Base-by-base conservation (phyloP, 2,888 invertebrate species). In the Cepaea hortensis region DNA sequence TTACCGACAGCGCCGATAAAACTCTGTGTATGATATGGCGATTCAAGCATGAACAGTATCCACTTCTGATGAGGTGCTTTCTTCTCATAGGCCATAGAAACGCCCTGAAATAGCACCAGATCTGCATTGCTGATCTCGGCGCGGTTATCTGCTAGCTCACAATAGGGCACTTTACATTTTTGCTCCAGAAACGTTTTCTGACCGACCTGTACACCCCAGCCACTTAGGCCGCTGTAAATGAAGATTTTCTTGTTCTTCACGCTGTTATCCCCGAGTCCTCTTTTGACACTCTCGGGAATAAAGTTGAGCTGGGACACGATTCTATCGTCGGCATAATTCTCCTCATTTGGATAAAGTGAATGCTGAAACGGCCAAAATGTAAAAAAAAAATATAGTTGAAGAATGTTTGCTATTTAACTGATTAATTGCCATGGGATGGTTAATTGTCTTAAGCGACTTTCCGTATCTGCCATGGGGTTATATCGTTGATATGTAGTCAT, bases 1-100 rank as follows among this genome's bases (percentile, higher is more conserved):
- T 77, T 20, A 84, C 84, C 77, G 3, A 50, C 61, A 48, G 13
- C 18, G 20, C 15, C 18, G 85, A 97, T 95, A 81, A 95, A 94
- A 86, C 96, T 96, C 90, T 98, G 97, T 20, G 98, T 98, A 95
- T 99, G 98, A 95, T 98, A 97, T 1, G 99, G 99, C 94, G 98
- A 98, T 94, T 99, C 99, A 90, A 99, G 95, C 95, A 98, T 97
- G 95, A 98, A 99, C 89, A 98, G 95, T 94, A 98, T 97, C 97
- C 98, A 98, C 83, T 98, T 96, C 96, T 94, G 94, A 81, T 91
- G 85, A 0, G 88, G 86, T 0, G 93, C 92, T 50, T 95, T 91
- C 9, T 90, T 81, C 77, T 91, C 9, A 11, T 9, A 23, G 0
- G 18, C 62, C 11, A 76, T 72, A 11, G 84, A 13, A 15, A 62